Base-by-base conservation (phyloP, 64 coral and sea anemone genomes). In the Dendrophyllia cribrosa region DNA sequence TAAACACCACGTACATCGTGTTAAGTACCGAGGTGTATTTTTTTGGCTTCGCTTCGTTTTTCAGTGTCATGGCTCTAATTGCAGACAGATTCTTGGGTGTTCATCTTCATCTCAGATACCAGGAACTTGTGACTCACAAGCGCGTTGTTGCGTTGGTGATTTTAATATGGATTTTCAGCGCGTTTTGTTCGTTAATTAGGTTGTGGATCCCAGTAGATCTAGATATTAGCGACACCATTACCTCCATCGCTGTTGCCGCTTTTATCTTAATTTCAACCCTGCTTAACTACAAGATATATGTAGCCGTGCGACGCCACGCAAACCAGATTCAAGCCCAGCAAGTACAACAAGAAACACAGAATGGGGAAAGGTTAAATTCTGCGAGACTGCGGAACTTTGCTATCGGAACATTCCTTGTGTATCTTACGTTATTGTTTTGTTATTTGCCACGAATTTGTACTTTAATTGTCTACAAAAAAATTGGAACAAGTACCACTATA, bases 391-490 rank as follows among this genome's bases (percentile, higher is more conserved):
- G 45, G 19, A 84, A 84, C 49, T 69, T 21, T 51, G 44, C 58
- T n/a, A n/a, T n/a, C 26, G 80, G 63, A 12, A 84, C 80, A 67
- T 68, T 84, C 62, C 49, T 67, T 10, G 80, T 84, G 0, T 84
- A 84, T 51, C 62, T 84, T 0, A 19, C 46, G 62, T 84, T 84
- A 49, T 24, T 84, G 17, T 0, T 68, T 12, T 84, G 80, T 23
- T 84, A 84, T 67, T 48, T 84, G 6, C 80, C 80, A 22, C 9
- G 11, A 7, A 3, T 19, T 13, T 47, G 15, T 23, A 66, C 17
- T 49, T 51, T 68, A 13, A 11, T 47, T 12, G 43, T 20, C 7
- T 11, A 48, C 12, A 3, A 6, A 20, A 50, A 50, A 4, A 5
- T 34, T 10, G 80, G 62, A 49, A 3, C 15, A 51, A 84, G 20